Conservation (phyloP, 2,113 vertebrate genomes). For the Prochilodus magdalenae region DNA sequence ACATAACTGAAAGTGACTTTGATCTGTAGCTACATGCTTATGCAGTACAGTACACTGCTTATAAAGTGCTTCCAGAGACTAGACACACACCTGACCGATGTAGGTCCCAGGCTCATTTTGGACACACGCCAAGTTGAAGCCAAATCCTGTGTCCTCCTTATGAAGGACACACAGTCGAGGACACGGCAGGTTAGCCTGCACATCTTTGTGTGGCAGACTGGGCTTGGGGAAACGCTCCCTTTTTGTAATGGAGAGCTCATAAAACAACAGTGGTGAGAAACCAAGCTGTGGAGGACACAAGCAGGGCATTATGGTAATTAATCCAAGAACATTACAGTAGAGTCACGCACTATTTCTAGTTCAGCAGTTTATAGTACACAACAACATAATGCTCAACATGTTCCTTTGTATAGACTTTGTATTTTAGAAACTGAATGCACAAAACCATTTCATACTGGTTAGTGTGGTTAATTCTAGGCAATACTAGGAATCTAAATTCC, state of each 20-base stretch:
- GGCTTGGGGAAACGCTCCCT: constrained; percentile 14
- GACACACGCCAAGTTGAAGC: constrained; percentile 68
- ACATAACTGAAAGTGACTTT: not conserved
- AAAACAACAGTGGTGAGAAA: constrained; percentile 86
- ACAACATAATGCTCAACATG: too few relatives aligned
- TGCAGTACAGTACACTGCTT: not conserved
- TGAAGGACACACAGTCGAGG: constrained; percentile 63
- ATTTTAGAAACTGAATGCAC: too few relatives aligned
- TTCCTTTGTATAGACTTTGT: too few relatives aligned
- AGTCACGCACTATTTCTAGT: too few relatives aligned
- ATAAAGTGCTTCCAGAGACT: not conserved
- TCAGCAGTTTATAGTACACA: too few relatives aligned
- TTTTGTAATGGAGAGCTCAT: constrained; percentile 61
- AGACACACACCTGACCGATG: constrained; percentile 71
- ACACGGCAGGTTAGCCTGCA: constrained; percentile 11
- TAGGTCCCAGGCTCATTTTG: constrained; percentile 49
- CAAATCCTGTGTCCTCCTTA: constrained; percentile 61
- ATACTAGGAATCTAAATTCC: too few relatives aligned
- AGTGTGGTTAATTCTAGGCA: too few relatives aligned
- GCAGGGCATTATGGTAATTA: not conserved
- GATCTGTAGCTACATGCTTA: not conserved
- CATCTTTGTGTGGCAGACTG: not conserved
- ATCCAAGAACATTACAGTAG: not conserved
- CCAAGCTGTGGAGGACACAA: constrained; percentile 75
- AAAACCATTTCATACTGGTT: too few relatives aligned